These are phyloP conservation scores for Neocrepidodera transversa DNA, from an alignment of 2,888 invertebrate species.

Conservation along the genomic window DNA sequence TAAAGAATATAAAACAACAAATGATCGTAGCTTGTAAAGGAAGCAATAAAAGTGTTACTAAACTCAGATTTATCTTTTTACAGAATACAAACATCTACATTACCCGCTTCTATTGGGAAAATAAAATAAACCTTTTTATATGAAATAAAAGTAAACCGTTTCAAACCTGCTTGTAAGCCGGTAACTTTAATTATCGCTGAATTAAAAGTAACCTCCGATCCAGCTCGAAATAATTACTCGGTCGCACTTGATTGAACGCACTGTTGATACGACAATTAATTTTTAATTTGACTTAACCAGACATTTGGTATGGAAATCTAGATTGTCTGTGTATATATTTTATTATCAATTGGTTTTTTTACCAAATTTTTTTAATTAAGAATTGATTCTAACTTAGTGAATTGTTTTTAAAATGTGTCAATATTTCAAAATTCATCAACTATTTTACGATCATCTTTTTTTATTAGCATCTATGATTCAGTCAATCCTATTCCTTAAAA, in stretches of 20 bases:
- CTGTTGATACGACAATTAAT: background rate
- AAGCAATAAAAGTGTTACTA: constrained; percentile 42
- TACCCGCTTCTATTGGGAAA: constrained; percentile 19
- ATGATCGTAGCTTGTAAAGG: constrained; percentile 43
- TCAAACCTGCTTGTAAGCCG: constrained; percentile 14
- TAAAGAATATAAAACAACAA: constrained; percentile 41
- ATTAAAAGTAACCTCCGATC: constrained; percentile 22
- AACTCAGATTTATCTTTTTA: constrained; percentile 32
- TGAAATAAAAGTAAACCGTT: constrained; percentile 29
- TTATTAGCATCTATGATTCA: too few relatives aligned
- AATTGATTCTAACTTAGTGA: too few relatives aligned
- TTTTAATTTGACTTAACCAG: background rate
- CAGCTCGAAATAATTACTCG: constrained; percentile 25
- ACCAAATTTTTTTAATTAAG: too few relatives aligned
- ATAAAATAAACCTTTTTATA: constrained; percentile 22
- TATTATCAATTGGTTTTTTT: too few relatives aligned
- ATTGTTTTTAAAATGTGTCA: too few relatives aligned
- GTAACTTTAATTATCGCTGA: constrained; percentile 15
- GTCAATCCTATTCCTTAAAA: too few relatives aligned
- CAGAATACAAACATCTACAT: constrained; percentile 26
- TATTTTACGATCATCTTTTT: too few relatives aligned
- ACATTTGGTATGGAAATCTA: background rate
- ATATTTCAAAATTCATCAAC: too few relatives aligned
- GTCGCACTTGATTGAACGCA: constrained; percentile 9
- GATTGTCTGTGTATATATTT: too few relatives aligned